Percentiles rank a stretch among this genome's conserved stretches.
Conservation (phyloP, 2,888 invertebrate species). For the Unio delphinus region DNA sequence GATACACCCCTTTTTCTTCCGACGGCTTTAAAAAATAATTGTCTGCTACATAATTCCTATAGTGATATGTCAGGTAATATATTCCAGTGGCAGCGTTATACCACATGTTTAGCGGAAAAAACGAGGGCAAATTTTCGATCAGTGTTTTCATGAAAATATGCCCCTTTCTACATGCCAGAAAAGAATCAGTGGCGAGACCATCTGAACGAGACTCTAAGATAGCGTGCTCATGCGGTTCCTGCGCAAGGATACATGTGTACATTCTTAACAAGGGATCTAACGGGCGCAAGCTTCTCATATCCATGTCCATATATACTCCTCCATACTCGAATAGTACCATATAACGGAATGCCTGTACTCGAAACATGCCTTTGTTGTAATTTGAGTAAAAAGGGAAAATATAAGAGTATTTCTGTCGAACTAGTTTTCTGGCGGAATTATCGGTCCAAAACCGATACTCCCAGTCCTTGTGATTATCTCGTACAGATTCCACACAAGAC, state of each 20-base stretch:
- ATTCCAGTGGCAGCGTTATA: too few species aligned
- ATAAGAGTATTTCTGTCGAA: conserved; percentile 33
- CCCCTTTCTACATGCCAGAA: too few species aligned
- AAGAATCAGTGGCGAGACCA: too few species aligned
- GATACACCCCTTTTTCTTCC: too few species aligned
- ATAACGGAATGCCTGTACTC: not conserved
- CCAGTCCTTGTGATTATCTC: conserved; percentile 38
- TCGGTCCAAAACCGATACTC: conserved; percentile 54
- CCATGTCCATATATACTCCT: conserved; percentile 3
- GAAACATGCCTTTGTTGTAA: not conserved
- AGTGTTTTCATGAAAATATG: too few species aligned
- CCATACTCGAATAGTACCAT: too few species aligned
- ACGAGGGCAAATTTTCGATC: too few species aligned
- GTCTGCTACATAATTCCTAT: too few species aligned
- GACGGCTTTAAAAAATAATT: too few species aligned
- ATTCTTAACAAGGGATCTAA: conserved; percentile 1
- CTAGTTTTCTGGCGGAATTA: conserved; percentile 29
- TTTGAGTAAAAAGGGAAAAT: not conserved
- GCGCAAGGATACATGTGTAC: conserved; percentile 3
- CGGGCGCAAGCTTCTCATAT: conserved; percentile 2
- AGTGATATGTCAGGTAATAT: too few species aligned
- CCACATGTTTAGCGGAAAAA: too few species aligned
- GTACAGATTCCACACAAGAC: conserved; percentile 34
- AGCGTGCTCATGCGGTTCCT: conserved; percentile 5
- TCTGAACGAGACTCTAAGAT: too few species aligned